Evolutionary conservation across 2,113 vertebrate species (phyloP).

Genomic region (Psilopogon haemacephalus): DNA sequence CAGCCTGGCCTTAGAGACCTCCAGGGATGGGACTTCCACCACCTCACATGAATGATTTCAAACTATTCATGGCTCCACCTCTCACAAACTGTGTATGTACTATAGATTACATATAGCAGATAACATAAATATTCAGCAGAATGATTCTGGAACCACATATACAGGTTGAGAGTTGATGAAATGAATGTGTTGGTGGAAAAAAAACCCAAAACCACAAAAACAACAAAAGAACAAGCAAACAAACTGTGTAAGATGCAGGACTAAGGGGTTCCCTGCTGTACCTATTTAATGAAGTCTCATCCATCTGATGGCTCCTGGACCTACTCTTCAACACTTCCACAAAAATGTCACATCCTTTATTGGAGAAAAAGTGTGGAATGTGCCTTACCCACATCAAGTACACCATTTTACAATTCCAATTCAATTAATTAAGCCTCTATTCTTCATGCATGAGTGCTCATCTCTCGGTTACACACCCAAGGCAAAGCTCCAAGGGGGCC

Average conservation of each 20-base stretch:
- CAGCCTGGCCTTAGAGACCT: too few species aligned
- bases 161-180: slow-evolving; percentile 67
- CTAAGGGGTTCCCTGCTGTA: slow-evolving; percentile 63
- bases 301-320: slow-evolving; percentile 67
- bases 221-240: too few species aligned
- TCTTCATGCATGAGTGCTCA: slow-evolving; percentile 65
- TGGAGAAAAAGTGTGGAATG: slow-evolving; percentile 61
- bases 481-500: slow-evolving; percentile 56
- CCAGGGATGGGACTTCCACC: too few species aligned
- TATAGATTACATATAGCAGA: slow-evolving; percentile 71
- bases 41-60: not conserved
- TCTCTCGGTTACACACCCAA: slow-evolving; percentile 65
- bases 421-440: slow-evolving; percentile 72
- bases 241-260: slow-evolving; percentile 31
- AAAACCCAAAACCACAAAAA: not conserved
- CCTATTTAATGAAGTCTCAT: slow-evolving; percentile 73
- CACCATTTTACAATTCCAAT: slow-evolving; percentile 72
- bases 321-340: slow-evolving; percentile 67
- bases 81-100: slow-evolving; percentile 71
- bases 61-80: slow-evolving; percentile 65
- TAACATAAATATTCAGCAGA: slow-evolving; percentile 70
- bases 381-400: slow-evolving; percentile 66
- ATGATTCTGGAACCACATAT: slow-evolving; percentile 68
- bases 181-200: not conserved
- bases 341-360: slow-evolving; percentile 76